These are phyloP conservation scores for Cheirogaleus medius DNA, from an alignment of 2,113 vertebrate species.

Conservation along the genomic window DNA sequence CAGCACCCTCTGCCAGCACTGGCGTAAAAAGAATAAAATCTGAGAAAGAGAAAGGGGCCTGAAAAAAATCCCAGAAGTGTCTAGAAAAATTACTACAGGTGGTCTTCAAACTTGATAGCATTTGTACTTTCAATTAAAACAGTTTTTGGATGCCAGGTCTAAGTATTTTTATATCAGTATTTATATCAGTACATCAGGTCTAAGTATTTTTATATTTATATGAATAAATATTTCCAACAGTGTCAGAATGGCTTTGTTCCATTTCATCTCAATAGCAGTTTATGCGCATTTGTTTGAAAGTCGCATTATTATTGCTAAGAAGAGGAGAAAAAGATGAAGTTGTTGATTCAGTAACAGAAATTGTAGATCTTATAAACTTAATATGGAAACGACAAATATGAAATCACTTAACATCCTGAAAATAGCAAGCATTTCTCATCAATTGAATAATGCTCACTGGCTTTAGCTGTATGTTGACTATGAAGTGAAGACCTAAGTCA, in stretches of 20 bases:
- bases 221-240: neutral
- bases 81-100: neutral
- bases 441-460: neutral
- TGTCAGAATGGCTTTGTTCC: neutral
- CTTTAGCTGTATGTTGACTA: neutral
- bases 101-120: neutral
- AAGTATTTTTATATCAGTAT: neutral
- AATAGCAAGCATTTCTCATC: neutral
- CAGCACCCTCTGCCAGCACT: neutral
- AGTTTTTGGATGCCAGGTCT: neutral
- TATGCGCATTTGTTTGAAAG: neutral
- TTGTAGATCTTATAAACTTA: neutral
- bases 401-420: neutral
- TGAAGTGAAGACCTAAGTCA: neutral
- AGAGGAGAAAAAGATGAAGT: neutral
- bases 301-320: neutral
- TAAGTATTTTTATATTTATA: neutral
- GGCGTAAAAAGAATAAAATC: neutral
- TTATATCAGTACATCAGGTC: too few relatives aligned
- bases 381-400: slow-evolving; percentile 20
- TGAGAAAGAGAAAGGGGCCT: neutral
- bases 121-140: neutral
- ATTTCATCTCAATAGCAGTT: neutral
- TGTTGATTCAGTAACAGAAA: neutral
- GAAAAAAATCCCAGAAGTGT: neutral